Evolutionary conservation across 2,888 invertebrate genomes (phyloP).

Genomic region (Patella depressa): DNA sequence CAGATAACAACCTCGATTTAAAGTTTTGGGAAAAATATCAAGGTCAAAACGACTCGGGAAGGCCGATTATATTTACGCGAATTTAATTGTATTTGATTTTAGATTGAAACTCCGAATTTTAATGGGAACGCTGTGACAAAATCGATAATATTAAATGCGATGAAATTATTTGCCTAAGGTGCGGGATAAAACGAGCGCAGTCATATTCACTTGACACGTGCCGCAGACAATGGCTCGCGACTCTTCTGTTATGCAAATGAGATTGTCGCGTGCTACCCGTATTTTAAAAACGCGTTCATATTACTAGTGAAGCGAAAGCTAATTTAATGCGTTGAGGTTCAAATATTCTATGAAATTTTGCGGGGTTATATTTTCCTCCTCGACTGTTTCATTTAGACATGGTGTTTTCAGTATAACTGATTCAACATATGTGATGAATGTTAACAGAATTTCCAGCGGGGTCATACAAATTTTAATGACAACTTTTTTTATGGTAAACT

Average conservation of each 20-base stretch:
- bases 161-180: conserved; percentile 11
- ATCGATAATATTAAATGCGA: conserved; percentile 16
- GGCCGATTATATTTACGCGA: neutral
- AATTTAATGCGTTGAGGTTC: neutral
- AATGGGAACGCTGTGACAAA: neutral
- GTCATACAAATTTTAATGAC: too few species aligned
- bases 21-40: neutral
- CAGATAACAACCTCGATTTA: too few species aligned
- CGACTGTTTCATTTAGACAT: too few species aligned
- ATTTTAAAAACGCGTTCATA: conserved; percentile 24
- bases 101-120: neutral
- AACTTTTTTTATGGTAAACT: too few species aligned
- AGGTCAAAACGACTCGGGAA: conserved; percentile 3
- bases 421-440: too few species aligned
- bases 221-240: conserved; percentile 42
- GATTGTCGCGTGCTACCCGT: conserved; percentile 46
- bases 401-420: too few species aligned
- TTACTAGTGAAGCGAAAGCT: conserved; percentile 27
- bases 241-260: conserved; percentile 54
- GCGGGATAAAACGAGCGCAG: conserved; percentile 5
- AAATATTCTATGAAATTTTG: neutral
- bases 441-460: too few species aligned
- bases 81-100: conserved; percentile 12
- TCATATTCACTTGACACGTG: conserved; percentile 34
- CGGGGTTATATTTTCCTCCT: neutral